Base-by-base conservation (phyloP, 2,797 vertebrate species). In the Chiropotes sagulatus region DNA sequence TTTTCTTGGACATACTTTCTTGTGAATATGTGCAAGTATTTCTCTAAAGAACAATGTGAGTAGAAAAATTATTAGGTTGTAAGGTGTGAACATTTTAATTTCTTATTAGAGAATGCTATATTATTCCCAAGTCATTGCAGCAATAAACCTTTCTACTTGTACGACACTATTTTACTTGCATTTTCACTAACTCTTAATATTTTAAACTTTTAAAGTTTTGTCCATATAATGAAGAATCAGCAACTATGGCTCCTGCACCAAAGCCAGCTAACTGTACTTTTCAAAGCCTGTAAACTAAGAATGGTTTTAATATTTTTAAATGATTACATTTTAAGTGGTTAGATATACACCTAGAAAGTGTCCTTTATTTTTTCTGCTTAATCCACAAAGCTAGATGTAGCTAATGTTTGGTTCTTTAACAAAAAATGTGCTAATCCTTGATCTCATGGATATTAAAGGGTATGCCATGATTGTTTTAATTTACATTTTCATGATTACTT, bases 181-280 rank as follows among this genome's bases (percentile, higher is more conserved):
- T 94, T 93, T 64, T 75, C 41, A 67, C 33, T 12, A 39, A 22
- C 24, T 76, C n/a, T 78, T 95, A 80, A n/a, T 95, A 86, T 46
- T 94, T 80, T 75, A 57, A 54, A 22, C 36, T 93, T 93, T 81
- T 81, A 52, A 75, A 75, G 30, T 67, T 89, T 93, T 81, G 52
- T 76, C 13, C 54, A 81, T 22, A 17, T 57, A 81, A 57, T 57
- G 46, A 39, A 30, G 8, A 39, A 90, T 76, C 92, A 72, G 36
- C 13, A 84, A 70, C 10, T 81, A 22, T 30, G 64, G 30, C 11
- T 10, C 17, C 46, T 44, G 41, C 20, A 9, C 39, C 44, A 88
- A 82, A 67, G 39, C 41, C 19, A 39, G 26, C 11, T 46, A 33
- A 46, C 8, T 70, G 28, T 13, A 22, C 46, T 36, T 88, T 93